Evolutionary conservation across 2,797 vertebrate species (phyloP).

Genomic region (Lycodopsis pacificus): DNA sequence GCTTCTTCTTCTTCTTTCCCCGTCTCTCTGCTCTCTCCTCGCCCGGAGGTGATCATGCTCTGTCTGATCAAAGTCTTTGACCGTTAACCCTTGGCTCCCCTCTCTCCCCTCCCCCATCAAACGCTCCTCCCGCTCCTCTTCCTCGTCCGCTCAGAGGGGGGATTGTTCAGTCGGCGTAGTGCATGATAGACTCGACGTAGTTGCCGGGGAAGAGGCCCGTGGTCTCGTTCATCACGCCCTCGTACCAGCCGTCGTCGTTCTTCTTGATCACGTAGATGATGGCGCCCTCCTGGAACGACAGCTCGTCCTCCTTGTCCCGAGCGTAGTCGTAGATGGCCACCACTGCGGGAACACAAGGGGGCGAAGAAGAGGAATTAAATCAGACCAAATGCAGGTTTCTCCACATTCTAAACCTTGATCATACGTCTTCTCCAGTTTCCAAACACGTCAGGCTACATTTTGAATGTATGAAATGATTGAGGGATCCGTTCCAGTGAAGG

Average conservation of each 20-base stretch:
- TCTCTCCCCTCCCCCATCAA: slow-evolving; percentile 19
- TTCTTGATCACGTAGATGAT: slow-evolving; percentile 99
- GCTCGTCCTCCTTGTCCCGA: slow-evolving; percentile 98
- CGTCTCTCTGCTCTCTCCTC: slow-evolving; percentile 3
- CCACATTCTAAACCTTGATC: neutral
- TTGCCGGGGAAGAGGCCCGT: slow-evolving; percentile 98
- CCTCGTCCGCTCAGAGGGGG: slow-evolving; percentile 17
- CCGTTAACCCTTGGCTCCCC: slow-evolving; percentile 66
- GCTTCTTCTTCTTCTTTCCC: slow-evolving; percentile 7
- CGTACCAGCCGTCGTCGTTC: slow-evolving; percentile 98
- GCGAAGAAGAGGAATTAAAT: neutral
- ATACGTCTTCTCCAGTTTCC: neutral
- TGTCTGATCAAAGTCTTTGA: slow-evolving; percentile 77
- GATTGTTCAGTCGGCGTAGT: slow-evolving; percentile 92
- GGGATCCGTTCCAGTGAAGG: neutral
- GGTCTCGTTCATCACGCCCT: slow-evolving; percentile 97
- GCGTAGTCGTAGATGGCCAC: slow-evolving; percentile 99
- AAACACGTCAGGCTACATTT: neutral
- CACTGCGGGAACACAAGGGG: slow-evolving; percentile 80
- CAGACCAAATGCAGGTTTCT: neutral
- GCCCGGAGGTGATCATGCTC: slow-evolving; percentile 69
- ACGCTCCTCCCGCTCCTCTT: slow-evolving; percentile 35
- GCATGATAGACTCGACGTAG: slow-evolving; percentile 99
- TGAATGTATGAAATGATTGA: neutral
- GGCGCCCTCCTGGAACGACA: slow-evolving; percentile 98